Evolutionary conservation across 2,797 vertebrate species (phyloP).

Genomic region (Enteromius paludinosus): DNA sequence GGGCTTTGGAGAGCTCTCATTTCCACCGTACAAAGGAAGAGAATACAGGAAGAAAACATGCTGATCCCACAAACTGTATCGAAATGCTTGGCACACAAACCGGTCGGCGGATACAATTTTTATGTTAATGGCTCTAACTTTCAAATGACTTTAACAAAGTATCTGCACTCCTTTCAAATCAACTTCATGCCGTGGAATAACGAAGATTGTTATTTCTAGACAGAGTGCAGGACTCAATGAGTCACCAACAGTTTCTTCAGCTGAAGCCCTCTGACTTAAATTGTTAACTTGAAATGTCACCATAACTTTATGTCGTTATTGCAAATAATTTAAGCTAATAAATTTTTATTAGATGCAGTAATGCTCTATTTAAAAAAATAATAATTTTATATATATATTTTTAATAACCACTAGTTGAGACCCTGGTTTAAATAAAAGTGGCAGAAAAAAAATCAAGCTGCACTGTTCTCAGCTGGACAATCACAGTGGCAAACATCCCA

Average conservation of each 20-base stretch:
- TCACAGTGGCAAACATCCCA: slow-evolving; percentile 7
- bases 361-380: not conserved
- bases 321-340: not conserved
- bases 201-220: slow-evolving; percentile 17
- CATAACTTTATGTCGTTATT: not conserved
- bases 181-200: slow-evolving; percentile 25
- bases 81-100: slow-evolving; percentile 45
- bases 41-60: slow-evolving; percentile 50
- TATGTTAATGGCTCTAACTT: slow-evolving; percentile 51
- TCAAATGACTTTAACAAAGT: slow-evolving; percentile 36
- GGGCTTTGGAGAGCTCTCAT: slow-evolving; percentile 48
- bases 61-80: slow-evolving; percentile 58
- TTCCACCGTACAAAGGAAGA: slow-evolving; percentile 47
- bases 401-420: not conserved
- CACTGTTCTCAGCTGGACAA: slow-evolving; percentile 11
- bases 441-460: not conserved
- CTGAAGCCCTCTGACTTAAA: not conserved
- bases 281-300: not conserved
- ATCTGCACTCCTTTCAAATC: slow-evolving; percentile 16
- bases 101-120: slow-evolving; percentile 41
- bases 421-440: not conserved
- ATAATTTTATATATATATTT: not conserved
- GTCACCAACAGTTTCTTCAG: not conserved
- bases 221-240: slow-evolving; percentile 20
- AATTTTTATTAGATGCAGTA: not conserved